Base-by-base conservation (phyloP, 1,140 invertebrate genomes). In the Caenorhabditis latens region DNA sequence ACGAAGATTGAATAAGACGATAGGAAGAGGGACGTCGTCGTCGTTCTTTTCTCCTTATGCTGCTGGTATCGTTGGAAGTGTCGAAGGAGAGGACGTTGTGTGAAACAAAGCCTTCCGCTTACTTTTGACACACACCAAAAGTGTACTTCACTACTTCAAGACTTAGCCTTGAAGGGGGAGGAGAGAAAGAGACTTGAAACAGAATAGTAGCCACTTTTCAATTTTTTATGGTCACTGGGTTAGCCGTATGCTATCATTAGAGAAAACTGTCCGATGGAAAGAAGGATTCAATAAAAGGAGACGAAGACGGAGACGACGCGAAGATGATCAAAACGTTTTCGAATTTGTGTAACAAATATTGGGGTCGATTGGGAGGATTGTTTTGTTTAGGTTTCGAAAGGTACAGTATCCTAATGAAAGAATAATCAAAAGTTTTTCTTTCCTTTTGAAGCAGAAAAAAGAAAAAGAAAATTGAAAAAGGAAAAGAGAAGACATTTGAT, bases 51-150 rank as follows among this genome's bases (percentile, higher is more conserved):
- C 21, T 24, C 71, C 71, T 48, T 79, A 79, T 79, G 71, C 71
- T 50, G 71, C 71, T 79, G 71, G 71, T 79, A 79, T 79, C 71
- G 71, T 79, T 79, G 40, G 24, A 14, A 46, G 46, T 50, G 71
- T 79, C 46, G 71, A 53, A 50, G 71, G n/a, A 79, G 19, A 79
- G 71, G 71, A 50, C 71, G 46, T 79, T 79, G 71, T 79, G 71
- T 79, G 71, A 79, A 79, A 79, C 71, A 79, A 79, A 79, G 71
- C 71, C 71, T 79, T 79, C 71, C 71, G 71, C 71, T 79, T 79
- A 79, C 65, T 71, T 71, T 71, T 71, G 65, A 71, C 65, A 71
- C 65, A 71, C 65, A n/a, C 40, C 16, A 71, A 71, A 46, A 46
- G 65, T 43, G 46, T 50, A 79, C 46, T 79, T 79, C 71, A 79